phyloP scores from a whole-genome alignment of 2,797 vertebrate genomes.

The Margarornis squamiger region DNA sequence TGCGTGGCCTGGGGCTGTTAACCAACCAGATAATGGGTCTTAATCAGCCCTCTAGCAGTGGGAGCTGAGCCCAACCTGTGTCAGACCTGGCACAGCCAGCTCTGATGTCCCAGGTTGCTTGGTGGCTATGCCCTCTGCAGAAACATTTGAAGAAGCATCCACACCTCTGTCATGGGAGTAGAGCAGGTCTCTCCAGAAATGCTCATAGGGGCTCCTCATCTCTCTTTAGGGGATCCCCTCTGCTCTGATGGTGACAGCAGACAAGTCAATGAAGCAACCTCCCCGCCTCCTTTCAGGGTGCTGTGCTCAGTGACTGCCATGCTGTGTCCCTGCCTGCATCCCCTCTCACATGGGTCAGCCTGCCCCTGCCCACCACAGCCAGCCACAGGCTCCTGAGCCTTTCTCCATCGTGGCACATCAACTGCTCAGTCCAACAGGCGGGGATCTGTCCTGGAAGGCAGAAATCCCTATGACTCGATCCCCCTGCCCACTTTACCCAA shows the following conservation, averaged over 20 bases:
- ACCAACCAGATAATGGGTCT: background rate
- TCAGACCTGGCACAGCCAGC: background rate
- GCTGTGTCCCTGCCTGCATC: background rate
- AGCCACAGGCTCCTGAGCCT: background rate
- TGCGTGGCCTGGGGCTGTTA: background rate
- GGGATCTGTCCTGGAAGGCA: background rate
- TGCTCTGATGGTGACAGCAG: background rate
- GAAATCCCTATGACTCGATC: background rate
- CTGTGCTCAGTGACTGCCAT: background rate
- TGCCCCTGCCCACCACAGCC: background rate
- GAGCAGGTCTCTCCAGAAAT: background rate
- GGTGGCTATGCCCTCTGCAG: background rate
- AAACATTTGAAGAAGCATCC: background rate
- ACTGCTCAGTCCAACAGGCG: background rate
- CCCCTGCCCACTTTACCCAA: background rate
- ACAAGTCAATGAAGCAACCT: background rate
- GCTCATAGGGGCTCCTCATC: background rate
- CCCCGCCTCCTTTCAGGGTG: background rate
- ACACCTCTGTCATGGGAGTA: fast-evolving
- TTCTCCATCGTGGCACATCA: background rate
- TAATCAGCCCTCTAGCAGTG: background rate
- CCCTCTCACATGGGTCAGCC: fast-evolving
- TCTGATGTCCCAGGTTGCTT: fast-evolving
- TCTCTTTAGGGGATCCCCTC: background rate
- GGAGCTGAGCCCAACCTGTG: background rate